Base-by-base conservation (phyloP, 2,888 invertebrate species). In the Hydropsyche betteni region DNA sequence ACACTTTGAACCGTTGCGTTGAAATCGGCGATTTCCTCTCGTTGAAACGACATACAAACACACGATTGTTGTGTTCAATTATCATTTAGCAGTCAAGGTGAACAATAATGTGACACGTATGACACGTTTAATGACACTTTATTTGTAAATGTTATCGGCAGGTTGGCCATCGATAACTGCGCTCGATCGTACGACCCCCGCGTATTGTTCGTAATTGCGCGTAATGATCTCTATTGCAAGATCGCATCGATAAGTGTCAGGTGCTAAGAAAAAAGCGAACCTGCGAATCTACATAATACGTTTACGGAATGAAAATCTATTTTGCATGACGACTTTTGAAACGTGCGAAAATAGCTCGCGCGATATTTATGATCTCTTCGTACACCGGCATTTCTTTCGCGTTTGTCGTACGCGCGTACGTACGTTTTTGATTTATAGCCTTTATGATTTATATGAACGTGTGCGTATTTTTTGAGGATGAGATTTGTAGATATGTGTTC, bases 381-480 rank as follows among this genome's bases (percentile, higher is more conserved):
- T 44, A 44, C 44, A 10, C 44, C 7, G 6, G 44, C 10, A 44
- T 44, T 44, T 44, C 44, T 8, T 44, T 44, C 10, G 44, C 44
- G 44, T 44, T 44, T 64, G 64, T 64, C 64, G n/a, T 36, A 64
- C 34, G 64, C n/a, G 34, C 8, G 4, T 61, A 24, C 24, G 24
- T 61, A 36, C 34, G n/a, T 5, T 34, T 12, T 24, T 64, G 64
- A 64, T 64, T 64, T 64, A 64, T 36, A 36, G 34, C 36, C 2
- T 36, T 33, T 64, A 64, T 64, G 64, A 64, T 64, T 64, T 64
- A 64, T 64, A 64, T n/a, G n/a, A 55, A 44, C 44, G 6, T 44
- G 44, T n/a, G 16, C 3, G 6, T 36, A 36, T 64, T 64, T 64
- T 64, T 64, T 64, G 36, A 64, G 12, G 64, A 64, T 55, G 14